Percentiles rank a stretch among this genome's conserved stretches.
These are phyloP conservation scores for Zalophus californianus DNA, from an alignment of 2,797 vertebrate genomes.

Conservation along the genomic window DNA sequence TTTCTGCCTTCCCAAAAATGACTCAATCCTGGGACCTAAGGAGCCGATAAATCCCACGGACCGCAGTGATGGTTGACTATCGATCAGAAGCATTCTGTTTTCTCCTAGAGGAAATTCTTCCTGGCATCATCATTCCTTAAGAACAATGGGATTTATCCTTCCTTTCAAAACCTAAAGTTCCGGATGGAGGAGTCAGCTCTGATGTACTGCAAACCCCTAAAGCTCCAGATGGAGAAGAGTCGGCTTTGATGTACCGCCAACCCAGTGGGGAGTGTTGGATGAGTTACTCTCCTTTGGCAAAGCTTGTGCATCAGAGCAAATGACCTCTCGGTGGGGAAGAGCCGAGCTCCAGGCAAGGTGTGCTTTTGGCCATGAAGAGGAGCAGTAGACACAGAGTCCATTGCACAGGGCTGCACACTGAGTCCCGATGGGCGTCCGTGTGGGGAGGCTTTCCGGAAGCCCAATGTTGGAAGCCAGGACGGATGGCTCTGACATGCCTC, in stretches of 20 bases:
- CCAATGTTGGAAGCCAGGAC: background rate
- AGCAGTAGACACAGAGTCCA: fast-evolving
- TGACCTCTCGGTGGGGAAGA: background rate
- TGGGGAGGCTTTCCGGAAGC: background rate
- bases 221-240: background rate
- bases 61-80: background rate
- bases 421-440: background rate
- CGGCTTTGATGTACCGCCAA: background rate
- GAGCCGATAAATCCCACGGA: background rate
- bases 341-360: background rate
- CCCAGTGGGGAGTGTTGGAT: background rate
- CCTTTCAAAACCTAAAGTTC: background rate
- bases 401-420: background rate
- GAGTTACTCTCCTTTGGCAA: background rate
- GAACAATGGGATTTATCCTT: background rate
- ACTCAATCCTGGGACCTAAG: background rate
- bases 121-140: background rate
- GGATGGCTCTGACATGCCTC: background rate
- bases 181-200: background rate
- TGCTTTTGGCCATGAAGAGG: background rate
- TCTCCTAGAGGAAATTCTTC: background rate
- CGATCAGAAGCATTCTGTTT: background rate
- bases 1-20: background rate
- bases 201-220: background rate
- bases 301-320: background rate